Base-by-base conservation (phyloP, 1,140 invertebrate genomes). In the Panagrolaimus sp. region DNA sequence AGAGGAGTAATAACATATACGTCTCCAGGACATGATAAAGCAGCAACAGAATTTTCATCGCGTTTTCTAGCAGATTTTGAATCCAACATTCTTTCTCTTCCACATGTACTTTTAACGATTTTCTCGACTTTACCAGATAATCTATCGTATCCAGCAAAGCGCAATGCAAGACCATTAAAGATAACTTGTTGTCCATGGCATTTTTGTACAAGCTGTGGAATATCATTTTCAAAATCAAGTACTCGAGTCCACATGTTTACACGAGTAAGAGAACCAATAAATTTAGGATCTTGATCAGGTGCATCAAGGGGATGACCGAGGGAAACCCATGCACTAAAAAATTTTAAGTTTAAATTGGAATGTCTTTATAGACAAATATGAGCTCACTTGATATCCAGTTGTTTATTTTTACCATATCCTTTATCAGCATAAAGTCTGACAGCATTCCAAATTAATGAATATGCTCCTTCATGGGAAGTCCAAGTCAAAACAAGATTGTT, bases 401-500 rank as follows among this genome's bases (percentile, higher is more conserved):
- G 62, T 25, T 68, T 69, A 43, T 74, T 68, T 13, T 89, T 90
- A 25, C 94, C 84, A 65, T 82, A 82, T 7, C 79, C 74, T 23
- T 68, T 68, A 57, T 80, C 77, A 25, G 75, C 61, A 61, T 72
- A 81, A 16, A 83, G 44, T 25, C 82, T 64, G 16, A 82, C 65
- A 11, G 81, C 71, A 63, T 82, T 83, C 76, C 76, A 80, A 44
- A 83, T 63, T 25, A 82, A 44, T 0, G 81, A 83, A 66, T 83
- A 83, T 82, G 91, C 89, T 9, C 84, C 82, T 14, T 91, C 89
- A 57, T 78, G 69, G n/a, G 91, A 91, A 73, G 92, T 89, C 93
- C 93, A 96, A 14, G 93, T 90, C 25, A 96, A 86, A 16, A 92
- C 92, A 16, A 96, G 88, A 82, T 96, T 92, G 87, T 96, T 93